A percentile compares a stretch with the other conserved stretches of the same genome.
These are phyloP conservation scores for Phenganax subtilis DNA, from an alignment of 92 coral and sea anemone species.

Conservation along the genomic window DNA sequence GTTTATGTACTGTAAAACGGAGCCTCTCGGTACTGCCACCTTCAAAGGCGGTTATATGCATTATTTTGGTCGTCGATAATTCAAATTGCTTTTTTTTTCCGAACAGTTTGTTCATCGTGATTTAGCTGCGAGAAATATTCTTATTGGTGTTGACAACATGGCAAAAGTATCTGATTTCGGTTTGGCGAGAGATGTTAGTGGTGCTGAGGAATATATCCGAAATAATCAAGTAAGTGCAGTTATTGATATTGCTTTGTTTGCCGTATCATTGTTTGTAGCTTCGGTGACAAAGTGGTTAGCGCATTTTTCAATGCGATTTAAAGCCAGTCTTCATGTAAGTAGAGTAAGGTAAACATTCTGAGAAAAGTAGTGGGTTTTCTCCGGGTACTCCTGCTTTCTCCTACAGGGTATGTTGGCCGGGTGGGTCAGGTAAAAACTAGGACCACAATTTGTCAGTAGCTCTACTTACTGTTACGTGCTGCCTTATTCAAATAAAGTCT, in stretches of 20 bases:
- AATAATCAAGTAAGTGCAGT: conserved; percentile 53
- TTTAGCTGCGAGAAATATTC: conserved; percentile 75
- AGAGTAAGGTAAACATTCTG: background rate
- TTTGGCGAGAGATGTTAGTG: conserved; percentile 64
- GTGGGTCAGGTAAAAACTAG: too few relatives aligned
- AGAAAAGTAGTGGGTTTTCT: background rate
- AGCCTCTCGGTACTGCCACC: too few relatives aligned
- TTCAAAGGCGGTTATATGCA: background rate
- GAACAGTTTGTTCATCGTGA: conserved; percentile 74
- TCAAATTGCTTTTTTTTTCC: background rate
- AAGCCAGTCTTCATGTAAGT: background rate
- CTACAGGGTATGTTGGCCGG: too few relatives aligned
- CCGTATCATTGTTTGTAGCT: too few relatives aligned
- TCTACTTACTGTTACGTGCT: too few relatives aligned
- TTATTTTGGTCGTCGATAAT: background rate
- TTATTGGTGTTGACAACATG: conserved; percentile 59
- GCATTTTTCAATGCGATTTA: too few relatives aligned
- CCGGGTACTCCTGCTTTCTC: background rate
- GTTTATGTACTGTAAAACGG: too few relatives aligned
- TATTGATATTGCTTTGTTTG: background rate
- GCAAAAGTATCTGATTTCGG: conserved; percentile 89
- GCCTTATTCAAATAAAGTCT: too few relatives aligned
- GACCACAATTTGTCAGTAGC: too few relatives aligned
- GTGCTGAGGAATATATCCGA: conserved; percentile 62
- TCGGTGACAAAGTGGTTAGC: too few relatives aligned